Percentiles rank a stretch among this genome's conserved stretches.
Evolutionary conservation across 2,113 vertebrate genomes (phyloP).

Genomic region (Mastomys coucha): DNA sequence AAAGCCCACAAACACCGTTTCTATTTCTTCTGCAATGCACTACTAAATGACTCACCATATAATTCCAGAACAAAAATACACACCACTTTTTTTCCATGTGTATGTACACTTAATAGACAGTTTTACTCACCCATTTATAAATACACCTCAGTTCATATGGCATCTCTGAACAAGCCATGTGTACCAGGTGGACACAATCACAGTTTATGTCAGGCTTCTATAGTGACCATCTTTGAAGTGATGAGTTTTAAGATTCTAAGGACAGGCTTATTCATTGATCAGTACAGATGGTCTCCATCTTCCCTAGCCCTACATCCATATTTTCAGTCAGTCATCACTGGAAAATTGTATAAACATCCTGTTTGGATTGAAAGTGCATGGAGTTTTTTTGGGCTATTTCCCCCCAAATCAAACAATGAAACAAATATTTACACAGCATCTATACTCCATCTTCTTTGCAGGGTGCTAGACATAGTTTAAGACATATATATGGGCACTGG

Average conservation of each 20-base stretch:
- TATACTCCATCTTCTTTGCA: no score
- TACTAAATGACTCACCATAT: background rate
- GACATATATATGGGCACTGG: no score
- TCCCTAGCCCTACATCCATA: background rate
- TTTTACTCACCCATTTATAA: background rate
- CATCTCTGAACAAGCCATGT: background rate
- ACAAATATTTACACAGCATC: background rate
- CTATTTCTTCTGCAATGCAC: background rate
- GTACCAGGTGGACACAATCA: background rate
- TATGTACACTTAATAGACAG: background rate
- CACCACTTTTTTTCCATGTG: background rate
- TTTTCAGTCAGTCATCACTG: background rate
- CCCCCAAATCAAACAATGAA: background rate
- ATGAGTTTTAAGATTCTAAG: background rate
- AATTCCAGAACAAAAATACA: background rate
- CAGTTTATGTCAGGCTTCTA: background rate
- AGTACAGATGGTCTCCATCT: background rate
- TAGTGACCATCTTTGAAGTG: background rate
- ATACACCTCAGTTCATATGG: background rate
- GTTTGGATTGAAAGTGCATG: background rate
- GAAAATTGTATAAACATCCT: background rate
- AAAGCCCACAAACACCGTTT: background rate
- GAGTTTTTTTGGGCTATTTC: background rate
- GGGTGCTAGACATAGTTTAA: background rate
- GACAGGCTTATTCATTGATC: background rate